These are phyloP conservation scores for Anadara kagoshimensis DNA, from an alignment of 1,140 invertebrate species.

Conservation along the genomic window DNA sequence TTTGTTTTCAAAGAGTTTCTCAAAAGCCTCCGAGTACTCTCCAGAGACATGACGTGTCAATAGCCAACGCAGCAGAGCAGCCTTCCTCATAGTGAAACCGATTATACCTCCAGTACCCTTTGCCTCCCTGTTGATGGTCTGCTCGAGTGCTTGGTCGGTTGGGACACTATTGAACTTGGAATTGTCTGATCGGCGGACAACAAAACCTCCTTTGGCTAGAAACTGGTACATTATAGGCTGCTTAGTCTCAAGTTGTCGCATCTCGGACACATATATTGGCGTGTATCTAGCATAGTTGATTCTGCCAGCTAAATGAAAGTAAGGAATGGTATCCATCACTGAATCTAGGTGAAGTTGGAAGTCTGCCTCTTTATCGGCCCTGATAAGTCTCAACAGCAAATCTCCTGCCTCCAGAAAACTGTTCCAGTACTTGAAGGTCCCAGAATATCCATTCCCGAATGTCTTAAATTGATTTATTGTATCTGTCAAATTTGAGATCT, in stretches of 20 bases:
- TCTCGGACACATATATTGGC: background rate
- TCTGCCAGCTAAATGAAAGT: background rate
- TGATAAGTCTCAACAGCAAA: background rate
- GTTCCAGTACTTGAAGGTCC: conserved; percentile 11
- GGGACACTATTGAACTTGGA: background rate
- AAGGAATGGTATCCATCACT: background rate
- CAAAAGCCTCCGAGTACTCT: no score
- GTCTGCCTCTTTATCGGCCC: background rate
- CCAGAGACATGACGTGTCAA: background rate
- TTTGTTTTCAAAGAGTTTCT: no score
- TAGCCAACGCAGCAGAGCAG: background rate
- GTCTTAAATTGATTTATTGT: background rate
- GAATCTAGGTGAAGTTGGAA: background rate
- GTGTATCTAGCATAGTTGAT: background rate
- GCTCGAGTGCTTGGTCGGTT: background rate
- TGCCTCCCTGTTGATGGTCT: background rate
- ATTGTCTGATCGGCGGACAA: background rate
- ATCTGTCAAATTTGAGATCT: background rate
- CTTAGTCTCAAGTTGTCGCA: background rate
- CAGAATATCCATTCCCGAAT: background rate
- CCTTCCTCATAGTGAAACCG: conserved; percentile 1
- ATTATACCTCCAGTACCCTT: background rate
- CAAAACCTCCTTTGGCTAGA: background rate
- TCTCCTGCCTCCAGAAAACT: conserved; percentile 2
- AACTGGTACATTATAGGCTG: background rate